Base-by-base conservation (phyloP, 2,113 vertebrate species). In the Rhinolophus sinicus region DNA sequence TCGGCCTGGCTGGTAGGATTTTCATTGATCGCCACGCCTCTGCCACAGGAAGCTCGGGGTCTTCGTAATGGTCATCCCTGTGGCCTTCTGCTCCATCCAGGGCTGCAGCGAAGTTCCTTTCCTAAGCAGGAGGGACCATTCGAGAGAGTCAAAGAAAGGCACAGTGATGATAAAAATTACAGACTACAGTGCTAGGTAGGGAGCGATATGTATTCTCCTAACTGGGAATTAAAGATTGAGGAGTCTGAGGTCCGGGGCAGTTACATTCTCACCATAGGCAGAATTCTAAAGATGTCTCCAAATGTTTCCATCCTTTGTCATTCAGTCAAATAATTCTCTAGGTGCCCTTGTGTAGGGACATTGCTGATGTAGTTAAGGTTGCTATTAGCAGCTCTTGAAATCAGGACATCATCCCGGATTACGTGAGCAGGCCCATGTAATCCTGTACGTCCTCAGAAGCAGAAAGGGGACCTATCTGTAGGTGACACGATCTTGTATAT, bases 1-100 rank as follows among this genome's bases (percentile, higher is more conserved):
- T 95, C 28, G 98, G 98, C 83, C 80, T 97, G 86, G 98, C 97
- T 72, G 98, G 98, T 47, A 98, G 95, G 33, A 98, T 98, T 90
- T 92, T 98, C 95, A 97, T 50, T 0, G 96, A 56, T 0, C 88
- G 92, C 33, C 97, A 60, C 0, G n/a, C 33, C 35, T 97, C 82
- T n/a, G 62, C 54, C 75, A 50, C 10, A 3, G 70, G 97, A 65
- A 96, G 94, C 58, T 3, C 94, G 0, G 98, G 97, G 62, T 93
- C 97, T 52, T 98, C 98, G 0, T 99, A 99, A 19, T 92, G 56
- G 2, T 88, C 82, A 2, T 93, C 86, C 0, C 11, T 50, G n/a
- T 6, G 33, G 54, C 0, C 33, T 40, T 96, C 70, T 4, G 60
- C 70, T 47, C 83, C 52, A 52, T 30, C 87, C n/a, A 30, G 60